These are phyloP conservation scores for Diuraphis noxia DNA, from an alignment of 1,140 invertebrate genomes.

Conservation along the genomic window DNA sequence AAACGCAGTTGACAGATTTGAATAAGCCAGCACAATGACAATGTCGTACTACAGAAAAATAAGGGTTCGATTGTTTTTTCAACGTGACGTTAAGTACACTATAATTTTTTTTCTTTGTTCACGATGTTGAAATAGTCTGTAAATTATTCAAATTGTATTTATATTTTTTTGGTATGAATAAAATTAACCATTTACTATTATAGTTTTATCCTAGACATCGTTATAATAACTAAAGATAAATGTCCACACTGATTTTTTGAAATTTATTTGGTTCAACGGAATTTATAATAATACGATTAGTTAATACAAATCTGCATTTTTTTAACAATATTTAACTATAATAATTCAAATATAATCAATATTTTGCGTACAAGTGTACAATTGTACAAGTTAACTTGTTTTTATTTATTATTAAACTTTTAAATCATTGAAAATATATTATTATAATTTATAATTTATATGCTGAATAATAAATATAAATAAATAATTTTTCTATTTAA, in stretches of 20 bases:
- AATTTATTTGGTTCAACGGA: neutral
- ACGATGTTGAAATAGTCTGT: neutral
- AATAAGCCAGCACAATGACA: neutral
- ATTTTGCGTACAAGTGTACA: neutral
- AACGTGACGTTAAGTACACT: neutral
- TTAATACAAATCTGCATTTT: neutral
- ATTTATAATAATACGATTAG: neutral
- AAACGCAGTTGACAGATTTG: neutral
- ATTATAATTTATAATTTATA: neutral
- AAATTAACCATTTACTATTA: neutral
- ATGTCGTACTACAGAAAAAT: neutral
- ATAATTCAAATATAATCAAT: neutral
- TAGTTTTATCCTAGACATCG: neutral
- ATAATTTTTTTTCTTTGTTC: neutral
- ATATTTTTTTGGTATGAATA: neutral
- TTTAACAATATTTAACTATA: neutral
- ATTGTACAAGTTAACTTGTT: too few species aligned
- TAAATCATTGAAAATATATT: neutral
- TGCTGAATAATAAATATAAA: neutral
- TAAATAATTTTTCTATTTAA: neutral
- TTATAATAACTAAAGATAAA: neutral
- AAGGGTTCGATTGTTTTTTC: conserved; percentile 3
- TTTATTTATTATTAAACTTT: neutral
- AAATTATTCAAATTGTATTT: conserved; percentile 5
- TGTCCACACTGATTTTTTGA: neutral